Evolutionary conservation across 2,888 invertebrate genomes (phyloP).

Genomic region (Prenolepis imparis): DNA sequence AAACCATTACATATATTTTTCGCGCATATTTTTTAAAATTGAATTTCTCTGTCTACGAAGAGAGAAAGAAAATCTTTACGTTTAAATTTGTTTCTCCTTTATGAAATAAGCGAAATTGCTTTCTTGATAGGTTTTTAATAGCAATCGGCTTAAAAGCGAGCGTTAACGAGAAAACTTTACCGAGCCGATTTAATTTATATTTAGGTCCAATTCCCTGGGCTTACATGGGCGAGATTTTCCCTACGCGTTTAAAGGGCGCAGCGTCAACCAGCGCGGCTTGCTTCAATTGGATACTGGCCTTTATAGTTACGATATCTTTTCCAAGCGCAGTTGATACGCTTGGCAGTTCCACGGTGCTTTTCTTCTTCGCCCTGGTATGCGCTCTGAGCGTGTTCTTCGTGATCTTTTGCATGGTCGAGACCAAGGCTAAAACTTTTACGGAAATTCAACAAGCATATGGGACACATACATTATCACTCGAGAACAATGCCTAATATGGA

Average conservation of each 20-base stretch:
- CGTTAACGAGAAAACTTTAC: not conserved
- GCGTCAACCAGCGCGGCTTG: constrained; percentile 84
- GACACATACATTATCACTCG: constrained; percentile 34
- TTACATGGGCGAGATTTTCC: constrained; percentile 87
- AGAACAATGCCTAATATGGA: not conserved
- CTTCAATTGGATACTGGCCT: constrained; percentile 86
- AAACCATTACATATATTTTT: not conserved
- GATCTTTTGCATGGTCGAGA: constrained; percentile 87
- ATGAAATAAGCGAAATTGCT: not conserved
- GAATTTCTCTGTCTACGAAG: not conserved
- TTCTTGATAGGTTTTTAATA: not conserved
- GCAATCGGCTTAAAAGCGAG: not conserved
- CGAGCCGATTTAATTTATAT: not conserved
- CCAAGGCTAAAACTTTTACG: constrained; percentile 85
- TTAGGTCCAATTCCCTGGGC: constrained; percentile 87
- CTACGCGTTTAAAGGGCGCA: constrained; percentile 84
- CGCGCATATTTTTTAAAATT: not conserved
- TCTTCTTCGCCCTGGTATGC: constrained; percentile 87
- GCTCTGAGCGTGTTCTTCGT: constrained; percentile 86
- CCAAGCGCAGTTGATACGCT: constrained; percentile 83
- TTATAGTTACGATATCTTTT: constrained; percentile 86
- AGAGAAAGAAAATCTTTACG: not conserved
- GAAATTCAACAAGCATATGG: constrained; percentile 84
- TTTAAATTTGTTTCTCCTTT: not conserved
- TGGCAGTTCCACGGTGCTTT: constrained; percentile 86